Conservation (phyloP, 2,113 vertebrate species). For the Eulemur rufifrons region DNA sequence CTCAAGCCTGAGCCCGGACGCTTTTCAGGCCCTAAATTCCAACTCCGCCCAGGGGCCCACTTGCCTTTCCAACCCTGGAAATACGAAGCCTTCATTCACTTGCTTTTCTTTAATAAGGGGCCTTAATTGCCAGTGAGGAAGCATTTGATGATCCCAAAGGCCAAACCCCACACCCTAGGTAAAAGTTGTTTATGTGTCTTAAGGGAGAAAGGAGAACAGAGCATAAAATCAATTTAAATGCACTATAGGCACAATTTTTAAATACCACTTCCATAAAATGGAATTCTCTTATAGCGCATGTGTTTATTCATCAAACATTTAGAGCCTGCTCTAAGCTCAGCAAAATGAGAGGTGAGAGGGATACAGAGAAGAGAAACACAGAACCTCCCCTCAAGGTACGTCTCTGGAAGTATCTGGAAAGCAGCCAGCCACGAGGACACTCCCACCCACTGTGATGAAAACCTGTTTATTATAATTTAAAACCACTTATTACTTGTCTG, state of each 20-base stretch:
- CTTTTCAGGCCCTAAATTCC: not conserved
- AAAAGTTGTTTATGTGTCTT: not conserved
- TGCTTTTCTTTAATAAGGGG: not conserved
- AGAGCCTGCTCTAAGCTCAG: not conserved
- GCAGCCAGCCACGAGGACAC: not conserved
- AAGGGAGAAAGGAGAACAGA: not conserved
- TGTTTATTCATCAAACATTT: conserved; percentile 37
- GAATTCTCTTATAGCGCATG: not conserved
- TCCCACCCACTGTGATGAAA: not conserved
- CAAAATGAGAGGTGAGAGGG: not conserved
- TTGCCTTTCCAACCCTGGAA: not conserved
- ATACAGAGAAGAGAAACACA: not conserved
- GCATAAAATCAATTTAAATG: not conserved
- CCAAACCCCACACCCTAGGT: not conserved
- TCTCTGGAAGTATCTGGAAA: not conserved
- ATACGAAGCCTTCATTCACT: not conserved
- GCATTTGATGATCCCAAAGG: not conserved
- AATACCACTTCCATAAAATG: not conserved
- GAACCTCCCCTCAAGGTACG: not conserved
- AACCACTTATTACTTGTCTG: not conserved
- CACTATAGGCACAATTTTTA: not conserved
- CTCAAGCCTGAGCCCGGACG: not conserved
- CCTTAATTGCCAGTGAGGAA: not conserved
- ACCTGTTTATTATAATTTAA: not conserved
- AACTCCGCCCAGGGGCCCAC: not conserved